Evolutionary conservation across 2,113 vertebrate species (phyloP), one percentile per base, ranked within the genome.

Genomic region (Corythornis cristatus): DNA sequence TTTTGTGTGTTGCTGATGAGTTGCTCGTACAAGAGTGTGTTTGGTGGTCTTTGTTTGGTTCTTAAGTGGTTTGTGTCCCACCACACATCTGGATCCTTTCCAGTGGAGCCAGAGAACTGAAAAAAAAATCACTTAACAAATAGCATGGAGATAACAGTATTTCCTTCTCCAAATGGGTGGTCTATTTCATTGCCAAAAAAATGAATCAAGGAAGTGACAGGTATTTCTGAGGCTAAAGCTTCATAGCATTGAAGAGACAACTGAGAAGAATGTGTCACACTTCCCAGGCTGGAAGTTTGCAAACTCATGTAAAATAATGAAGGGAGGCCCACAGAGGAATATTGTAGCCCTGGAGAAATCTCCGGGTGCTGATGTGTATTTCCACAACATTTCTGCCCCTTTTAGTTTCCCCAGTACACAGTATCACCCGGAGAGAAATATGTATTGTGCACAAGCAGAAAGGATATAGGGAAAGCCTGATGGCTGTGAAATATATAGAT

Each of bases 131-230:
- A 83, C 73, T 88, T 78, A 90, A 85, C 56, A 94, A 94, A 97
- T 96, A 97, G 89, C 68, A 45, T 14, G 56, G 62, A 93, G 97
- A 95, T 97, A 95, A 96, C 88, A 88, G 56, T 88, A 95, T 81
- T 96, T 97, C 81, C 68, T 90, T 79, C 75, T 92, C 89, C 20
- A 11, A 46, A 0, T 93, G 91, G 96, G 95, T 96, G 95, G 93
- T 96, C 95, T 79, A 31, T 91, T 95, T 90, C 68, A 96, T 58
- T 93, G 85, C 71, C 40, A 74, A 84, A 91, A 61, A 8, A 35
- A 94, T 83, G 96, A 84, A 95, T 80, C 51, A 88, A 97, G 97
- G 96, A 93, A 96, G 78, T 88, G 86, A 73, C 93, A 96, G 93
- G 91, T 95, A 96, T 90, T 95, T 88, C 96, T 68, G 92, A 94